Percentiles rank a stretch among this genome's conserved stretches.
Evolutionary conservation across 2,797 vertebrate species (phyloP).

Genomic region (Spondyliosoma cantharus): DNA sequence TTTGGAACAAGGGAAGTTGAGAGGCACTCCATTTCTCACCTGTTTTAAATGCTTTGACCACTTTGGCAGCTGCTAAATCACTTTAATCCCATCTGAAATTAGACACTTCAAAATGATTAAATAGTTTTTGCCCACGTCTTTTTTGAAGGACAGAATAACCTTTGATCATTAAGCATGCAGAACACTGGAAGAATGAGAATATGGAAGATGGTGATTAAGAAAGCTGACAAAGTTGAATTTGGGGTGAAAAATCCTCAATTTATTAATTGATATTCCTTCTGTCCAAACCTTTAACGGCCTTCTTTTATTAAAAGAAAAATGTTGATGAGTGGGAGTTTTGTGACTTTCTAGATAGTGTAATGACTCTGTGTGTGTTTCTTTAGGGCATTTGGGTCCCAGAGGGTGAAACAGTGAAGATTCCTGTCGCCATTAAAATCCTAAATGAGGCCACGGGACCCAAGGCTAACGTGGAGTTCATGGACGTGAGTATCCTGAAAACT

Average conservation of each 20-base stretch:
- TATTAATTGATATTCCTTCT: slow-evolving; percentile 18
- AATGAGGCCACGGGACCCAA: slow-evolving; percentile 97
- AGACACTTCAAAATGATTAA: slow-evolving; percentile 59
- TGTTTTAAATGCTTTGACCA: slow-evolving; percentile 48
- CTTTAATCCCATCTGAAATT: slow-evolving; percentile 57
- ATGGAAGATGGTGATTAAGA: slow-evolving; percentile 16
- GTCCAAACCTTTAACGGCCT: slow-evolving; percentile 14
- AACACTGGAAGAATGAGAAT: slow-evolving; percentile 11
- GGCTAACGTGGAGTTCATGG: slow-evolving; percentile 99
- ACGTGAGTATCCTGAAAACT: slow-evolving; percentile 88
- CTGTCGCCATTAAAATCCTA: slow-evolving; percentile 98
- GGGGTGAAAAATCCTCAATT: background rate
- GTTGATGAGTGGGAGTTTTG: slow-evolving; percentile 12
- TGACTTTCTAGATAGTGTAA: slow-evolving; percentile 26
- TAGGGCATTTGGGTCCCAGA: slow-evolving; percentile 99
- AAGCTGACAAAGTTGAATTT: slow-evolving; percentile 9
- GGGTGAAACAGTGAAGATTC: slow-evolving; percentile 98
- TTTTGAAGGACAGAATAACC: slow-evolving; percentile 44
- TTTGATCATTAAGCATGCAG: slow-evolving; percentile 36
- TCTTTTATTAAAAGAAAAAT: background rate
- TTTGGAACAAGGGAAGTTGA: slow-evolving; percentile 26
- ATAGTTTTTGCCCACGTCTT: slow-evolving; percentile 37
- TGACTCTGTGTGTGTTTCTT: slow-evolving; percentile 39
- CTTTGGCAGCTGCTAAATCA: slow-evolving; percentile 52
- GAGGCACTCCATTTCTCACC: slow-evolving; percentile 44